Evolutionary conservation across 1,140 invertebrate species (phyloP), one percentile per base, ranked within the genome.

Genomic region (Agrilus planipennis): DNA sequence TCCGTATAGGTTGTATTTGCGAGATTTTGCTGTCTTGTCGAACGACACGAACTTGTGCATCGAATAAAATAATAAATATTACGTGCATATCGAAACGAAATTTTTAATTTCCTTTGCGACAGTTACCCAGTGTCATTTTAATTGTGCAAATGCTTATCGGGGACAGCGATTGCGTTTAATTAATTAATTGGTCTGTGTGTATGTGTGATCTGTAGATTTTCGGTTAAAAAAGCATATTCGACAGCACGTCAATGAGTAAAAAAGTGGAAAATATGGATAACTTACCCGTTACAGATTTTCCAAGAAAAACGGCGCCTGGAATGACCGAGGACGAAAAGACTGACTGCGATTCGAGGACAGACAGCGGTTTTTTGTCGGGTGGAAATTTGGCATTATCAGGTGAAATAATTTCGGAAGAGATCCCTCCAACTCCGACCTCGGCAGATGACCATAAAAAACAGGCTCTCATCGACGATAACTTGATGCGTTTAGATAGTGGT

Each of bases 351-450:
- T 44, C 42, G 22, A 51, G 30, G 32, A 41, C 43, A 15, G 65
- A 67, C 38, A 74, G 71, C 27, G 72, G 74, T 4, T 75, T 75
- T 51, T 47, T 75, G 10, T 76, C 73, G 3, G 64, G 68, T 41
- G 63, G 61, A 14, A 69, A 69, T 54, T 44, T 68, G 14, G 35
- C 47, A 27, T 34, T 63, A n/a, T 68, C 64, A 15, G 48, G 44
- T 29, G 51, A 53, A 42, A 48, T 54, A 37, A 3, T 16, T 4
- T 40, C 29, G 7, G 39, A 40, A 15, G 34, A 34, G 41, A 43
- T 48, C 9, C 3, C 11, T 19, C 34, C n/a, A 18, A 42, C 20
- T 16, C 28, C 16, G 1, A 34, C 28, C n/a, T 25, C 25, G 12
- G 38, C 23, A 39, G 19, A 38, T 27, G 6, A 6, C 6, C 23